These are phyloP conservation scores for Fragum fragum DNA, from an alignment of 2,888 invertebrate species.

Conservation along the genomic window DNA sequence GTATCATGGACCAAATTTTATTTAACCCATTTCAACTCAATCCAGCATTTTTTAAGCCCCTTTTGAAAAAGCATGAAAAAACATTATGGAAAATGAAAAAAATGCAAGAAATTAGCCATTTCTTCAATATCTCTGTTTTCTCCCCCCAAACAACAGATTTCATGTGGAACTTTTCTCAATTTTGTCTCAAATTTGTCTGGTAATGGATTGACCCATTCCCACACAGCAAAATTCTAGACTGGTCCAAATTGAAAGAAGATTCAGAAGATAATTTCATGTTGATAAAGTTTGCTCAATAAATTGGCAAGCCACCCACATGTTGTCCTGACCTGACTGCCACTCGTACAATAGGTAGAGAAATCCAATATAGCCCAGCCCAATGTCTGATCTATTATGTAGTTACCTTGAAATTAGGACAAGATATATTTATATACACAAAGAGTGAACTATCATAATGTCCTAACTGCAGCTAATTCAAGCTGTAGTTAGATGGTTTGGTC, in stretches of 20 bases:
- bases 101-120: background rate
- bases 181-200: too few relatives aligned
- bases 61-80: too few relatives aligned
- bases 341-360: constrained; percentile 2
- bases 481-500: background rate
- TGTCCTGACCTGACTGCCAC: background rate
- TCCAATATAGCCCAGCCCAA: constrained; percentile 6
- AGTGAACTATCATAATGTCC: background rate
- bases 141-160: too few relatives aligned
- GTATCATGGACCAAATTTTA: too few relatives aligned
- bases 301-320: background rate
- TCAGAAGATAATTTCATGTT: too few relatives aligned
- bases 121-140: background rate
- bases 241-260: too few relatives aligned
- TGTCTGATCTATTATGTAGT: background rate
- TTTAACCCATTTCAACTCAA: too few relatives aligned
- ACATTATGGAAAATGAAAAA: background rate
- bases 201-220: too few relatives aligned
- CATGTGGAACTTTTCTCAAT: too few relatives aligned
- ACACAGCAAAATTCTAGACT: too few relatives aligned
- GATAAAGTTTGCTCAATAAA: background rate
- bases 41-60: too few relatives aligned
- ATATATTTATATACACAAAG: background rate
- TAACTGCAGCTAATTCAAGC: background rate
- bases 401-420: constrained; percentile 5